A percentile compares a stretch with the other conserved stretches of the same genome.
phyloP scores from a whole-genome alignment of 2,888 invertebrate genomes.

The Dermolepida albohirtum region DNA sequence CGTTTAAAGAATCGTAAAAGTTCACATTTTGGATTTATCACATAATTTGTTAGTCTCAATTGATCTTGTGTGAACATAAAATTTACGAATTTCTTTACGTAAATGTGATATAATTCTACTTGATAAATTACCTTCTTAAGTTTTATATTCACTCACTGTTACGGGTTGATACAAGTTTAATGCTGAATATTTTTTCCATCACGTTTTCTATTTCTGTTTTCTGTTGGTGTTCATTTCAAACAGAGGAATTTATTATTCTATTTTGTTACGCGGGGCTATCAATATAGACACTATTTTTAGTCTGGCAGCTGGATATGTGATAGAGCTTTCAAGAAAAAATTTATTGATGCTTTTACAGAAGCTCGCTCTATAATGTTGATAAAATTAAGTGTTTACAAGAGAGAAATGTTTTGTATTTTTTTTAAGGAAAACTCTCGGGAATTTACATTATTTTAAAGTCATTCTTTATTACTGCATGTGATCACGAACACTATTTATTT shows the following conservation, averaged over 20 bases:
- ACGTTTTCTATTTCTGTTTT: constrained; percentile 8
- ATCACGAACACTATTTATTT: too few species aligned
- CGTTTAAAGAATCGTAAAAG: constrained; percentile 6
- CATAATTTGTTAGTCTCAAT: constrained; percentile 15
- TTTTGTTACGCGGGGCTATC: constrained; percentile 21
- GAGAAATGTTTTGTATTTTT: constrained; percentile 10
- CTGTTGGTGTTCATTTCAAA: constrained; percentile 7
- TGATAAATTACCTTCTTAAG: not conserved
- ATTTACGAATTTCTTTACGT: constrained; percentile 7
- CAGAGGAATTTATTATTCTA: constrained; percentile 25
- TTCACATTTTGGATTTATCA: constrained; percentile 20
- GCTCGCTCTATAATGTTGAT: constrained; percentile 34
- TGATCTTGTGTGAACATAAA: constrained; percentile 7
- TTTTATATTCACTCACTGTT: constrained; percentile 3
- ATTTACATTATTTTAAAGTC: constrained; percentile 23
- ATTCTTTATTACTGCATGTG: constrained; percentile 3
- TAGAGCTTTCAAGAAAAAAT: constrained; percentile 21
- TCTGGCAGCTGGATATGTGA: constrained; percentile 19
- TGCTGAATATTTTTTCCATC: not conserved
- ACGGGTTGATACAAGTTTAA: constrained; percentile 13
- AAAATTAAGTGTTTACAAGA: constrained; percentile 36
- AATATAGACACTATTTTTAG: constrained; percentile 24
- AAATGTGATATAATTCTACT: not conserved
- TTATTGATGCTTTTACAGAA: constrained; percentile 38
- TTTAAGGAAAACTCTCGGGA: constrained; percentile 17